Base-by-base conservation (phyloP, 1,140 invertebrate genomes). In the Leptoteleia sp. region DNA sequence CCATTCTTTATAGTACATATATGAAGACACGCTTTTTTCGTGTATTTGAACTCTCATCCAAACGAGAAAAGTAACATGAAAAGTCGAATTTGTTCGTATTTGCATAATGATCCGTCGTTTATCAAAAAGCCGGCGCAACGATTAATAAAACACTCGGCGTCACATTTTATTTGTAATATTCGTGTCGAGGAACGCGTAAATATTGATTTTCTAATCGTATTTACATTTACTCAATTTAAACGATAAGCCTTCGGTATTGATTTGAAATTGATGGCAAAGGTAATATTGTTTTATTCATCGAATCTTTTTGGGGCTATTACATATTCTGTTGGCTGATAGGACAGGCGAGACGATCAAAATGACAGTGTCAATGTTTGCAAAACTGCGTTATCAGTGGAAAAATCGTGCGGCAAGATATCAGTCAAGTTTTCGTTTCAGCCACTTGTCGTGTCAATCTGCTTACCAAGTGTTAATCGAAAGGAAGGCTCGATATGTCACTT, bases 121-220 rank as follows among this genome's bases (percentile, higher is more conserved):
- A 37, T 52, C 48, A 52, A 52, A 37, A 3, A 4, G 0, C 29
- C 15, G n/a, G 6, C 4, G 16, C 16, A 31, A 35, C 29, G 55
- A 59, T 59, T 59, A 59, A 59, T 35, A 19, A 27, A 27, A 31
- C 40, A 45, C 55, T 35, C 16, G 42, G 48, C 31, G 33, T 62
- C 31, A 62, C 17, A 13, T 64, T 64, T 50, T 64, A 50, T 64
- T 64, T 64, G 45, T 4, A 40, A 12, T 40, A 16, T 27, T 1
- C 35, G 12, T 19, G 38, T 33, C 4, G 43, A 25, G 6, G 13
- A 43, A 22, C 37, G 45, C 38, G 48, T 47, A 27, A 68, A 57
- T 47, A 68, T 68, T 48, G 64, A 68, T 68, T 68, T 68, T 68
- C 64, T 68, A 68, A 68, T 68, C 52, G 29, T 17, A 8, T 27